A percentile compares a stretch with the other conserved stretches of the same genome.
Evolutionary conservation across 1,140 invertebrate genomes (phyloP).

Genomic region (Hycleus cichorii): DNA sequence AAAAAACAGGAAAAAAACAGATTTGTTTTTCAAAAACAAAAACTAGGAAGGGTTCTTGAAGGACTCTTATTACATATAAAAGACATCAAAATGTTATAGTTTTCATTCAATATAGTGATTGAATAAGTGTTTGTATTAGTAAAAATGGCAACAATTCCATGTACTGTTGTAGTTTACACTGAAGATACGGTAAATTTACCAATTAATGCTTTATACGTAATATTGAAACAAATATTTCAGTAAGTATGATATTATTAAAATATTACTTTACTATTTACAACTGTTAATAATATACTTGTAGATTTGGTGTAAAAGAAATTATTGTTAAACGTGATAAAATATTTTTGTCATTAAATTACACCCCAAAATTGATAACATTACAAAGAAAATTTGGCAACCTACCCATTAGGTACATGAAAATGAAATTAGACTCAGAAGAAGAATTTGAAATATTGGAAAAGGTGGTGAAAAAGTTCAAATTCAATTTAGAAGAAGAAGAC

Average conservation of each 20-base stretch:
- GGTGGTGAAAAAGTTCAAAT: no score
- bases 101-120: conserved; percentile 1
- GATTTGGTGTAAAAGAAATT: background rate
- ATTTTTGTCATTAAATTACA: background rate
- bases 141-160: conserved; percentile 3
- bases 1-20: conserved; percentile 13
- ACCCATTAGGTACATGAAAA: background rate
- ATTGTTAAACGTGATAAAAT: background rate
- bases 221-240: background rate
- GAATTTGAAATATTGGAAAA: background rate
- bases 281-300: background rate
- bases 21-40: background rate
- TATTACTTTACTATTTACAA: conserved; percentile 9
- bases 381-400: background rate
- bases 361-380: background rate
- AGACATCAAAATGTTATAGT: conserved; percentile 27
- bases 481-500: no score
- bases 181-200: background rate
- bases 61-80: conserved; percentile 17
- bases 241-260: conserved; percentile 16
- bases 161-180: background rate
- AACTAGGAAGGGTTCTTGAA: background rate
- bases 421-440: background rate
- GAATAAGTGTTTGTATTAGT: conserved; percentile 12
- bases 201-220: background rate